Base-by-base conservation (phyloP, 2,888 invertebrate species). In the Sylvicola cinctus region DNA sequence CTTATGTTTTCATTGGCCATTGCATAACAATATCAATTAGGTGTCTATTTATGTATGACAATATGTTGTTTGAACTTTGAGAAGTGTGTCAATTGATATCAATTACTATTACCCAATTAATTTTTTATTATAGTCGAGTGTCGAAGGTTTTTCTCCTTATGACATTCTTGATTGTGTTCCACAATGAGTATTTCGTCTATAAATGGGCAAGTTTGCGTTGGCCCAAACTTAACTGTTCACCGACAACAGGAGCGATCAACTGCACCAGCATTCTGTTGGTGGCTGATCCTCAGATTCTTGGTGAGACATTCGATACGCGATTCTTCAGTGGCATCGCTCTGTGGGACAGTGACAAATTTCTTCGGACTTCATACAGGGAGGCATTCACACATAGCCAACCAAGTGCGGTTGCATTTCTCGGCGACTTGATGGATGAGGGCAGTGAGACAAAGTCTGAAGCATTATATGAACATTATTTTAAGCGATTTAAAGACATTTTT, bases 401-500 rank as follows among this genome's bases (percentile, higher is more conserved):
- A 7, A 73, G 93, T 56, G 66, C 85, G 11, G 64, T 95, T 32
- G 68, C 87, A 30, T 95, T 87, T 58, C 62, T 96, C 36, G 96
- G 96, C 2, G 96, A 96, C 57, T 62, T 95, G 33, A 77, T 90
- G 63, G 93, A 96, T 50, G 96, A 96, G 60, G 95, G 93, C 1
- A 84, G 83, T 38, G 67, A 73, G 38, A 74, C 88, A 2, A 66
- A 66, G 3, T 7, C 20, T 3, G 59, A 65, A 38, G 60, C 66
- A 33, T 74, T 84, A 48, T 93, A 76, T 55, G 59, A 70, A 41
- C 58, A 61, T 38, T 91, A 90, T 58, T 69, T 75, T 17, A 58
- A 68, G 39, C 66, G 93, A 50, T 70, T 96, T 45, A 63, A 65
- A 35, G 52, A 56, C 40, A 73, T 85, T 45, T 58, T 52, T 40